Conservation (phyloP, 2,888 invertebrate species). For the Thereva unica region DNA sequence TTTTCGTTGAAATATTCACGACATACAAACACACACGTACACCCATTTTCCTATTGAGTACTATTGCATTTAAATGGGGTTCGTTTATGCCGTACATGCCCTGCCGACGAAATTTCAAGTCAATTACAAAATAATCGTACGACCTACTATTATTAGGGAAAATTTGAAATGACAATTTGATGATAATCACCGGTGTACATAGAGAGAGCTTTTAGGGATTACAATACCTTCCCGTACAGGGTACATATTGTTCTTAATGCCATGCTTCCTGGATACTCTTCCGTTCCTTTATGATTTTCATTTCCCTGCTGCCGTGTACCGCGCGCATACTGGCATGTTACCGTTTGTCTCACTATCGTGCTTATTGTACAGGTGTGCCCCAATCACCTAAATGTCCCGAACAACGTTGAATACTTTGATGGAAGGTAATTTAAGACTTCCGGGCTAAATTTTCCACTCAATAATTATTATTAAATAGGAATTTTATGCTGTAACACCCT, state of each 20-base stretch:
- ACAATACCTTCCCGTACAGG: constrained; percentile 16
- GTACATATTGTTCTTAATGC: constrained; percentile 2
- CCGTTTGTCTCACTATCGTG: no score
- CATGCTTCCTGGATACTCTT: constrained; percentile 12
- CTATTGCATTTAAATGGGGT: constrained; percentile 32
- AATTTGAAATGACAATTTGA: constrained; percentile 26
- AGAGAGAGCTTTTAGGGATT: constrained; percentile 16
- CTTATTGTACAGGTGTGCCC: no score
- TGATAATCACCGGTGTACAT: constrained; percentile 24
- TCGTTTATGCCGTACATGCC: constrained; percentile 22
- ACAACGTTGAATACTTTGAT: no score
- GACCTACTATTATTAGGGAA: constrained; percentile 6
- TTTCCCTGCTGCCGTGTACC: no score
- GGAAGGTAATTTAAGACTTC: no score
- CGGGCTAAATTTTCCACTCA: no score
- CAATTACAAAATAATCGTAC: constrained; percentile 27
- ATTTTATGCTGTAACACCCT: no score
- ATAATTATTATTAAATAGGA: no score
- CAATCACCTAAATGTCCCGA: no score
- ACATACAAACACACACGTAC: constrained; percentile 1
- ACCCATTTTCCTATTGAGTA: constrained; percentile 18
- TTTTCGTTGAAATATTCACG: constrained; percentile 20
- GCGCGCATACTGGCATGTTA: no score
- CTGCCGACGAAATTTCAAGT: constrained; percentile 29
- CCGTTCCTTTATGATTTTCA: constrained; percentile 7